Base-by-base conservation (phyloP, 2,113 vertebrate species). In the Vimba vimba region DNA sequence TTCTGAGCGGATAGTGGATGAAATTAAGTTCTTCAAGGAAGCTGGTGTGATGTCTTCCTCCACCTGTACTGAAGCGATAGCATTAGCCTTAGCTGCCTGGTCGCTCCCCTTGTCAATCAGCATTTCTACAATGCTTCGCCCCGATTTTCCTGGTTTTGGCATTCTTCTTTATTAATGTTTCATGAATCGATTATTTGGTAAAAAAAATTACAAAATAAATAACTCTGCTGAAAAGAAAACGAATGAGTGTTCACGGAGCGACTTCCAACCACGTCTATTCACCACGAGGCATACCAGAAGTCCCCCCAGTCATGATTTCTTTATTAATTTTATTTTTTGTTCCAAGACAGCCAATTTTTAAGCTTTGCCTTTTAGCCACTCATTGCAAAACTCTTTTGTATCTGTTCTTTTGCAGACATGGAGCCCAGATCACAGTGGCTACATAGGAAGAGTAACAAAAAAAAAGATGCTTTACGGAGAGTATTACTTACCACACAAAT, bases 401-500 rank as follows among this genome's bases (percentile, higher is more conserved):
- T 78, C 1, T 8, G 45, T 83, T 45, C 55, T 47, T 69, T 85
- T 86, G 80, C 93, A 94, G 94, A 93, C 75, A 39, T 91, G 94
- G 96, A 95, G 88, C 89, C 92, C 11, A 92, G 92, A 90, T 92
- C 91, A 86, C 96, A 94, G 90, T 96, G 94, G 92, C 90, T 95
- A 85, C 95, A 91, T 92, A 95, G 94, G 83, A 96, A 93, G 90
- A 96, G 93, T 88, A 94, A 92, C 84, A 93, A 79, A 89, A 95
- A 96, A 86, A 87, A 92, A 25, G 94, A 95, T 55, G 91, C 95
- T 55, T 93, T 97, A 87, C 95, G 96, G 88, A 96, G 96, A 95
- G 95, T 96, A 39, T 94, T 99, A 55, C 93, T 99, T 77, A 96
- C 94, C 66, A 96, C 97, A 83, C 98, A 98, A 92, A 92, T 96